Percentiles rank a stretch among this genome's conserved stretches.
These are phyloP conservation scores for Melanotaenia duboulayi DNA, from an alignment of 2,113 vertebrate species.

Conservation along the genomic window DNA sequence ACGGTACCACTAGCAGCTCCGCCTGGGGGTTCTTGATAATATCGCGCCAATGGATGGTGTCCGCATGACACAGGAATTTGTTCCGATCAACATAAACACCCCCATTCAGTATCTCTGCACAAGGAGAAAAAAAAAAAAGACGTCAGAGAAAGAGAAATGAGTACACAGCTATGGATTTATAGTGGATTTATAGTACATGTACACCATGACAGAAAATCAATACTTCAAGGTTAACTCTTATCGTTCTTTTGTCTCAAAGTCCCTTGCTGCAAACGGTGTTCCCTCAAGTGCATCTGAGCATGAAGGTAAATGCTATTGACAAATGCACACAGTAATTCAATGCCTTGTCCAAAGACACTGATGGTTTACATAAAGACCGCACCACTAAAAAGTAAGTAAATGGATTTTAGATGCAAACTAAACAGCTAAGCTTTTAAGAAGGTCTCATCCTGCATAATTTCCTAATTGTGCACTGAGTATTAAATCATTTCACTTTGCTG, in stretches of 20 bases:
- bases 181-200: conserved; percentile 49
- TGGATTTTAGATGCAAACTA: conserved; percentile 12
- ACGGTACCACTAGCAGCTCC: conserved; percentile 93
- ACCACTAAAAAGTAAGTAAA: conserved; percentile 16
- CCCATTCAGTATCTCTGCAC: conserved; percentile 93
- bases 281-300: conserved; percentile 61
- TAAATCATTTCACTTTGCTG: conserved; percentile 39
- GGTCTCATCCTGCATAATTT: conserved; percentile 3
- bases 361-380: conserved; percentile 35
- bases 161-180: conserved; percentile 34
- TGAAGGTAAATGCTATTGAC: conserved; percentile 76
- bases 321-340: conserved; percentile 65
- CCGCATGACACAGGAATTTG: conserved; percentile 94
- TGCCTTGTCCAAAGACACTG: conserved; percentile 45
- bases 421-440: neutral
- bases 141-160: conserved; percentile 46
- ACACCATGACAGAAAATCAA: conserved; percentile 73
- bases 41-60: conserved; percentile 97
- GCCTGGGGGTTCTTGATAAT: conserved; percentile 93
- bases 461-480: conserved; percentile 24
- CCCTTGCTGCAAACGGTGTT: conserved; percentile 31
- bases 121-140: neutral
- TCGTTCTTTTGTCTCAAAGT: conserved; percentile 52
- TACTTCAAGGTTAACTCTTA: conserved; percentile 72
- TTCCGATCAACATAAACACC: conserved; percentile 97